Percentiles rank a stretch among this genome's conserved stretches.
phyloP scores from a whole-genome alignment of 2,797 vertebrate species.

The Rhinichthys osculus region DNA sequence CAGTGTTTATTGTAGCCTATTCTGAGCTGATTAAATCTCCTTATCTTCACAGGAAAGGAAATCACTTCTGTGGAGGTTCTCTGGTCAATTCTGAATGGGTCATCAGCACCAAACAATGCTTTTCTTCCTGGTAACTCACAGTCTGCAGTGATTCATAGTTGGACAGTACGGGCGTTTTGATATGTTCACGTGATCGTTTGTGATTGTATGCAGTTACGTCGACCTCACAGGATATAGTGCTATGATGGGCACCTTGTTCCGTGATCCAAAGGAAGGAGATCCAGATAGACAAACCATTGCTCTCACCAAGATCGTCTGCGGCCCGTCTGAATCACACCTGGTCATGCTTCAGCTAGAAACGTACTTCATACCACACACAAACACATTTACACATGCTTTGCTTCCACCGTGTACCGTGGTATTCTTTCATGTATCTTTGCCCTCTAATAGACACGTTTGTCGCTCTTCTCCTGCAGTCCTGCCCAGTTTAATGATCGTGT shows the following conservation, averaged over 20 bases:
- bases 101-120: slow-evolving; percentile 94
- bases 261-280: slow-evolving; percentile 82
- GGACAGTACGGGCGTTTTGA: slow-evolving; percentile 13
- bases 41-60: slow-evolving; percentile 81
- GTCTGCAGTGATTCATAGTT: not conserved
- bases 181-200: slow-evolving; percentile 33
- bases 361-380: slow-evolving; percentile 69
- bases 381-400: not conserved
- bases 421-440: not conserved
- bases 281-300: slow-evolving; percentile 83
- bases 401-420: not conserved
- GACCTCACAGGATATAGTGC: slow-evolving; percentile 88
- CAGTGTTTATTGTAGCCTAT: not conserved
- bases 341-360: slow-evolving; percentile 91
- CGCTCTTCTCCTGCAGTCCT: slow-evolving; percentile 73
- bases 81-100: slow-evolving; percentile 94
- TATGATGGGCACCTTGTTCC: slow-evolving; percentile 89
- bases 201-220: slow-evolving; percentile 77
- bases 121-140: slow-evolving; percentile 88
- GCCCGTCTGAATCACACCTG: slow-evolving; percentile 90
- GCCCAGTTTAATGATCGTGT: slow-evolving; percentile 86
- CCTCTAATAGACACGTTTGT: not conserved
- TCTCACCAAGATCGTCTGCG: slow-evolving; percentile 87
- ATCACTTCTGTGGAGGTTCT: slow-evolving; percentile 95
- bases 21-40: not conserved